These are phyloP conservation scores for Anoncus sp. DNA, from an alignment of 2,888 invertebrate species.

Conservation along the genomic window DNA sequence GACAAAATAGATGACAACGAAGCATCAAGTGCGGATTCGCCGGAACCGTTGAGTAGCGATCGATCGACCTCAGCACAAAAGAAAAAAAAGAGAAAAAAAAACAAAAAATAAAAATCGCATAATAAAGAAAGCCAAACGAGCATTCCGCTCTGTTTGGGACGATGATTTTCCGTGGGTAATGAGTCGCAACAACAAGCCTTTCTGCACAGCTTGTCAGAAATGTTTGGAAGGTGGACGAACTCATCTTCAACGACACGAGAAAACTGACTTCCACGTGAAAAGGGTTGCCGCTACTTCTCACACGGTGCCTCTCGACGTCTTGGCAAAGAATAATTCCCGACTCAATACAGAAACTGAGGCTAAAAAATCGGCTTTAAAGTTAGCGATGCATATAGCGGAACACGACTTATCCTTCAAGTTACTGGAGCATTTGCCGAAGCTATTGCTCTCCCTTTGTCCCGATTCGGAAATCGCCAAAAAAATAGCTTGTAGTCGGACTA, in stretches of 20 bases:
- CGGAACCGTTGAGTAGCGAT: neutral
- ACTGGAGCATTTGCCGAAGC: slow-evolving; percentile 22
- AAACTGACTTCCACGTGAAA: slow-evolving; percentile 7
- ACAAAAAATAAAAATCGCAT: neutral
- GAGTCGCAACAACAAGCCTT: slow-evolving; percentile 15
- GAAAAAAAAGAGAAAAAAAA: neutral
- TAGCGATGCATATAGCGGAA: slow-evolving; percentile 21
- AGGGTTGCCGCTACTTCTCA: neutral
- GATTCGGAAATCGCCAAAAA: slow-evolving; percentile 34
- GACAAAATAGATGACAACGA: neutral
- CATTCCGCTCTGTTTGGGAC: neutral
- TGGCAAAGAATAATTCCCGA: neutral
- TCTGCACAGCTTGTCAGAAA: slow-evolving; percentile 8
- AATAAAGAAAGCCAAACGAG: slow-evolving; percentile 2
- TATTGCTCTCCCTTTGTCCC: slow-evolving; percentile 20
- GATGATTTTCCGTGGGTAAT: neutral
- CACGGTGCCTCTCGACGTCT: neutral
- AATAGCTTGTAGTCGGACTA: slow-evolving; percentile 14
- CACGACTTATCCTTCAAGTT: slow-evolving; percentile 24
- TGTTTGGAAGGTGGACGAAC: neutral
- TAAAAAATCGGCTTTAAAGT: slow-evolving; percentile 4
- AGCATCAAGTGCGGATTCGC: neutral
- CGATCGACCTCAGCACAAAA: neutral
- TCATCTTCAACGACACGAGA: neutral
- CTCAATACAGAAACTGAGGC: neutral